Percentiles rank a stretch among this genome's conserved stretches.
These are phyloP conservation scores for Phyllotis vaccarum DNA, from an alignment of 2,797 vertebrate genomes.

Conservation along the genomic window DNA sequence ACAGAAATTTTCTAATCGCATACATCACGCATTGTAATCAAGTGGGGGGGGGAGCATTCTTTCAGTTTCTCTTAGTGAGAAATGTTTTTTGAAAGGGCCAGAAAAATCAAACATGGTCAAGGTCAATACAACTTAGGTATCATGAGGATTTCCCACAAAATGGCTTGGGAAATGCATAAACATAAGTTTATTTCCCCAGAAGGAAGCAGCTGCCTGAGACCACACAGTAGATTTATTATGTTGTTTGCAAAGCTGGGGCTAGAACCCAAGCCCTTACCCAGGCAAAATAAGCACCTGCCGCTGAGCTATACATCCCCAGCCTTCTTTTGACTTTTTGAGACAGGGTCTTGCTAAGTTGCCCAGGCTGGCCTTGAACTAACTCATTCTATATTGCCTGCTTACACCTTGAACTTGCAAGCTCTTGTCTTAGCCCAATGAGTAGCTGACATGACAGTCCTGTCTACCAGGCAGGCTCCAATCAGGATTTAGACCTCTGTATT, in stretches of 20 bases:
- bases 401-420: neutral
- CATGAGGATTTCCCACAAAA: neutral
- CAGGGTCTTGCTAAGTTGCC: neutral
- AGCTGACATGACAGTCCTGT: neutral
- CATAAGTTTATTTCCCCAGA: conserved; percentile 49
- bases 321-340: neutral
- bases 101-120: neutral
- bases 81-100: neutral
- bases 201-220: conserved; percentile 20
- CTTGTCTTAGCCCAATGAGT: neutral
- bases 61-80: conserved; percentile 41
- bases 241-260: neutral
- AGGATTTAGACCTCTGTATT: conserved; percentile 43
- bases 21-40: conserved; percentile 65
- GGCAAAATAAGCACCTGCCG: neutral
- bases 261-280: neutral
- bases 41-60: conserved; percentile 9
- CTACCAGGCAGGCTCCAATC: neutral
- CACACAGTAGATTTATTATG: neutral
- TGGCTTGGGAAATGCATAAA: neutral
- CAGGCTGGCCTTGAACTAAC: neutral
- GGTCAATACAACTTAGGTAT: neutral
- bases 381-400: neutral
- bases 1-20: conserved; percentile 78
- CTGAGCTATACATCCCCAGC: neutral